phyloP scores from a whole-genome alignment of 2,797 vertebrate genomes.

The Rhodeus uyekii region DNA sequence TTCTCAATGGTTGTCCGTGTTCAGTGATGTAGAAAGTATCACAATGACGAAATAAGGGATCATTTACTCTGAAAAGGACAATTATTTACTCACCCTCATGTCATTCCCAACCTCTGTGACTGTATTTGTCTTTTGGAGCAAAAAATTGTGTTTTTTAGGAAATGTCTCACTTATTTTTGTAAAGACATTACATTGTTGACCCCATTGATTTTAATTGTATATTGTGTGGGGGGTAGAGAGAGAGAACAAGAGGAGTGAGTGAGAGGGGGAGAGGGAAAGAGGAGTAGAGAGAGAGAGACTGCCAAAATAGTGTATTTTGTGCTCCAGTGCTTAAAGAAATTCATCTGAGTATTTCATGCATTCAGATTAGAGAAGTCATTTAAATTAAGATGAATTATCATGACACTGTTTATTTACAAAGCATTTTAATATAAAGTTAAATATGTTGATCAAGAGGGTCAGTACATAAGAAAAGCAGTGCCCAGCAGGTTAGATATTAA shows the following conservation, averaged over 20 bases:
- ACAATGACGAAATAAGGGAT: conserved; percentile 11
- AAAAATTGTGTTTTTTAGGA: neutral
- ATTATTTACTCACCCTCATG: neutral
- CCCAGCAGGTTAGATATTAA: neutral
- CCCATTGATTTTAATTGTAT: neutral
- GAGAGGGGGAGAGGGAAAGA: too few species aligned
- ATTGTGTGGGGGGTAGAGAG: too few species aligned
- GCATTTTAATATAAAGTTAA: conserved; percentile 3
- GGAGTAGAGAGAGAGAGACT: too few species aligned
- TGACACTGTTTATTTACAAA: neutral
- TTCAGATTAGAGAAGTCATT: neutral
- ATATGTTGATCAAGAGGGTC: neutral
- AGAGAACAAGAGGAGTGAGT: too few species aligned
- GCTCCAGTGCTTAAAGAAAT: neutral
- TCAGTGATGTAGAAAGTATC: conserved; percentile 93
- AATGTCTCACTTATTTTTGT: neutral
- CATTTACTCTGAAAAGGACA: neutral
- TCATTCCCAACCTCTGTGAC: neutral
- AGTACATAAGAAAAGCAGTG: neutral
- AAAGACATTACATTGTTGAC: neutral
- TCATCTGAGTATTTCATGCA: neutral
- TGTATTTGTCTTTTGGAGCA: neutral
- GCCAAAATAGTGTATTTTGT: neutral
- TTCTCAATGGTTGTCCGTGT: conserved; percentile 91
- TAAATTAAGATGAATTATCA: neutral